These are phyloP conservation scores for Buathra laborator DNA, from an alignment of 2,888 invertebrate species.

Conservation along the genomic window DNA sequence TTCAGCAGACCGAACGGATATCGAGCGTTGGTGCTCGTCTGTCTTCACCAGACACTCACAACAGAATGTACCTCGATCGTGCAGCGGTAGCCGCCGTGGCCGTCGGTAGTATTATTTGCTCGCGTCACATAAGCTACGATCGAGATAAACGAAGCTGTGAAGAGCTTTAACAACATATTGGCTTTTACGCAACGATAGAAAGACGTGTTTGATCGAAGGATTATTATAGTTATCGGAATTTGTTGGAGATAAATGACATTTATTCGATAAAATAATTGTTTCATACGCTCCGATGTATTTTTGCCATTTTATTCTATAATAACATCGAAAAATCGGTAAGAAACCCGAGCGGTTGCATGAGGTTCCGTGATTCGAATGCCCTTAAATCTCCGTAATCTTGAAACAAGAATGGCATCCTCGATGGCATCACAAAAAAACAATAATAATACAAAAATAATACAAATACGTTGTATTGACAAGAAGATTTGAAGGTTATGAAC, in stretches of 20 bases:
- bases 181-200: not conserved
- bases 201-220: not conserved
- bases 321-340: not conserved
- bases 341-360: too few species aligned
- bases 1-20: constrained; percentile 6
- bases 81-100: not conserved
- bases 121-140: not conserved
- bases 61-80: constrained; percentile 3
- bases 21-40: constrained; percentile 2
- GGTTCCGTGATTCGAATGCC: too few species aligned
- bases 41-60: constrained; percentile 17
- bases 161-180: not conserved
- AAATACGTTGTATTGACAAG: not conserved
- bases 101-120: constrained; percentile 9
- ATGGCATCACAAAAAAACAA: too few species aligned
- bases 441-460: too few species aligned
- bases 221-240: constrained; percentile 22
- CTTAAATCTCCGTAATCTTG: too few species aligned
- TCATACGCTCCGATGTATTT: not conserved
- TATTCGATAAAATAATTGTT: not conserved
- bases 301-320: not conserved
- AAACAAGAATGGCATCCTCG: too few species aligned
- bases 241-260: not conserved
- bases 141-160: constrained; percentile 14
- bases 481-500: not conserved